phyloP scores from a whole-genome alignment of 2,113 vertebrate genomes.

The Callipepla squamata region DNA sequence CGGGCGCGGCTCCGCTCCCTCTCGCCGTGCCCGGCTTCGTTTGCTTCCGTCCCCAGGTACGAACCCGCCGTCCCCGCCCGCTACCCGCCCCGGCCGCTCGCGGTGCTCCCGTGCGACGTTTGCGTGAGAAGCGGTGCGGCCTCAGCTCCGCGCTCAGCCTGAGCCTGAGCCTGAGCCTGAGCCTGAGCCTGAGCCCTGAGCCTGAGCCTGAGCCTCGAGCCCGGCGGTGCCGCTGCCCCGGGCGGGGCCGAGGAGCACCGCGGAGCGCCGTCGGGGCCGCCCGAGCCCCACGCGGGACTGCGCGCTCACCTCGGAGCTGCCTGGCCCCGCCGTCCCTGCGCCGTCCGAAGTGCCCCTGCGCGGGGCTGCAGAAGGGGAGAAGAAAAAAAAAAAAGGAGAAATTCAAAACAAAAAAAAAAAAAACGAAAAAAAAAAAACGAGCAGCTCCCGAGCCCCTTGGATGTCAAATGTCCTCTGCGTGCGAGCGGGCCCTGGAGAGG shows the following conservation, averaged over 20 bases:
- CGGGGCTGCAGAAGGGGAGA: background rate
- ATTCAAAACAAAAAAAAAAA: background rate
- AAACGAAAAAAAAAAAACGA: background rate
- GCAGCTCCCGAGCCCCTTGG: background rate
- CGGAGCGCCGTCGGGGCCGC: too few relatives aligned
- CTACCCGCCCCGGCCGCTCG: background rate
- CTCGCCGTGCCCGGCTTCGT: background rate
- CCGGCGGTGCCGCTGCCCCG: background rate
- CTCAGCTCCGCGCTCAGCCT: background rate
- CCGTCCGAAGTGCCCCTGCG: background rate
- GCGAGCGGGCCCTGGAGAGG: background rate
- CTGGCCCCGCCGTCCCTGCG: background rate
- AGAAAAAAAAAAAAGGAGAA: too few relatives aligned
- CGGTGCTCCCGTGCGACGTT: background rate
- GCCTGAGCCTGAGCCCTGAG: too few relatives aligned
- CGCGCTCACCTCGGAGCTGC: conserved; percentile 22
- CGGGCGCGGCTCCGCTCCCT: background rate
- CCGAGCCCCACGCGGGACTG: background rate
- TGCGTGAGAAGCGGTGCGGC: background rate
- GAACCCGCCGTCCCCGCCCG: background rate
- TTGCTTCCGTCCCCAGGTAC: background rate
- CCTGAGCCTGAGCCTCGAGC: background rate
- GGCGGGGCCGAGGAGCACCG: background rate
- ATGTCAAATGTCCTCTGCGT: background rate
- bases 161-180: background rate